Evolutionary conservation across 2,888 invertebrate species (phyloP).

Genomic region (Rosalia funebris): DNA sequence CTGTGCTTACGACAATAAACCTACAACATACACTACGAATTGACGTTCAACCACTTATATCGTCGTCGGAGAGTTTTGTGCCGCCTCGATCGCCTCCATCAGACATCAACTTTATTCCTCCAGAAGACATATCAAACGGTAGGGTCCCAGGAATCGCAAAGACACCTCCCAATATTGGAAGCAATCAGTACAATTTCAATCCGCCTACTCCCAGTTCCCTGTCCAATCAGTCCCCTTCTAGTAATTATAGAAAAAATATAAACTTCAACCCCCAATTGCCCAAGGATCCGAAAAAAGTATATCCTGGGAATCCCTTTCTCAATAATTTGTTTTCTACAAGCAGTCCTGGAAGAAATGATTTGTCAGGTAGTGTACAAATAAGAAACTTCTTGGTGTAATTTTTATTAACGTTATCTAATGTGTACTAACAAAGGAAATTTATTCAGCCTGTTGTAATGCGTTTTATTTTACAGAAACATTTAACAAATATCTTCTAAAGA

Average conservation of each 20-base stretch:
- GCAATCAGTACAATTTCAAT: conserved; percentile 37
- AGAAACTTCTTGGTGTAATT: too few relatives aligned
- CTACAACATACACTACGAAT: conserved; percentile 67
- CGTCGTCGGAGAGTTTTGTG: conserved; percentile 28
- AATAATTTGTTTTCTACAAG: conserved; percentile 2
- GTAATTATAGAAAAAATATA: not conserved
- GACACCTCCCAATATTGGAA: conserved; percentile 23
- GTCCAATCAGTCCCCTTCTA: not conserved
- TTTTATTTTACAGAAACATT: too few relatives aligned
- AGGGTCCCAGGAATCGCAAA: conserved; percentile 18
- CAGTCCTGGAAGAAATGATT: not conserved
- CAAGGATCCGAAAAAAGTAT: conserved; percentile 28
- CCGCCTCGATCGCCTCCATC: not conserved
- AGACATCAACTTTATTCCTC: not conserved
- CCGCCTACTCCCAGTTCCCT: conserved; percentile 23
- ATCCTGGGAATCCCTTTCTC: conserved; percentile 35
- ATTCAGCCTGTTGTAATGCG: too few relatives aligned
- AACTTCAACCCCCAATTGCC: conserved; percentile 33
- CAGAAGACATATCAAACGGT: not conserved
- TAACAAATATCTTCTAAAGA: too few relatives aligned
- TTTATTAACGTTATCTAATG: too few relatives aligned
- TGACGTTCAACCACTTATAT: conserved; percentile 47
- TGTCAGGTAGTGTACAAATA: not conserved
- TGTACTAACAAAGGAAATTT: too few relatives aligned
- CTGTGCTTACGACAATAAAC: conserved; percentile 63